Evolutionary conservation across 2,113 vertebrate species (phyloP).

Genomic region (Saccopteryx bilineata): DNA sequence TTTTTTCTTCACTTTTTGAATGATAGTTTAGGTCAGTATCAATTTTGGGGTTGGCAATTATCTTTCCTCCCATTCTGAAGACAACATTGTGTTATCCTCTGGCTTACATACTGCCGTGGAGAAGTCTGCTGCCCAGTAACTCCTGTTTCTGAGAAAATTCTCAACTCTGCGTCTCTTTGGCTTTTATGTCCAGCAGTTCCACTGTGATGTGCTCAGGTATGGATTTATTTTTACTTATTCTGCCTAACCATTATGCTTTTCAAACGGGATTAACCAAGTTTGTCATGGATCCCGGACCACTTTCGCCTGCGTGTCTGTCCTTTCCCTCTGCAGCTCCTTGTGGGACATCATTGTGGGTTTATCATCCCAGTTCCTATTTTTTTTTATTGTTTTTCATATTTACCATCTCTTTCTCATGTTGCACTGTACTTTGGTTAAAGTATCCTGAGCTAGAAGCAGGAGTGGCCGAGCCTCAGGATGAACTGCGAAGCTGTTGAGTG

Average conservation of each 20-base stretch:
- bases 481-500: not conserved
- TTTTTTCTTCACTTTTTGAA: not conserved
- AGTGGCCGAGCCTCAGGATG: not conserved
- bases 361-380: not conserved
- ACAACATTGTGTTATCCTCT: not conserved
- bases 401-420: not conserved
- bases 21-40: not conserved
- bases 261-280: slow-evolving; percentile 20
- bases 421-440: slow-evolving; percentile 35
- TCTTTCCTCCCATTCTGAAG: slow-evolving; percentile 42
- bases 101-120: not conserved
- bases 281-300: not conserved
- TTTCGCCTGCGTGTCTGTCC: not conserved
- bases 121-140: not conserved
- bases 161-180: not conserved
- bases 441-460: not conserved
- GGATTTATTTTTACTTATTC: slow-evolving; percentile 43
- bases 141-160: not conserved
- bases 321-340: not conserved
- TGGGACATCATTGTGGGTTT: not conserved
- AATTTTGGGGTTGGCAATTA: not conserved
- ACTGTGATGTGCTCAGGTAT: not conserved
- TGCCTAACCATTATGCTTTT: not conserved
- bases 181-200: not conserved
- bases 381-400: slow-evolving; percentile 48